A percentile compares a stretch with the other conserved stretches of the same genome.
Conservation (phyloP, 2,888 invertebrate species). For the Coenonympha arcania region DNA sequence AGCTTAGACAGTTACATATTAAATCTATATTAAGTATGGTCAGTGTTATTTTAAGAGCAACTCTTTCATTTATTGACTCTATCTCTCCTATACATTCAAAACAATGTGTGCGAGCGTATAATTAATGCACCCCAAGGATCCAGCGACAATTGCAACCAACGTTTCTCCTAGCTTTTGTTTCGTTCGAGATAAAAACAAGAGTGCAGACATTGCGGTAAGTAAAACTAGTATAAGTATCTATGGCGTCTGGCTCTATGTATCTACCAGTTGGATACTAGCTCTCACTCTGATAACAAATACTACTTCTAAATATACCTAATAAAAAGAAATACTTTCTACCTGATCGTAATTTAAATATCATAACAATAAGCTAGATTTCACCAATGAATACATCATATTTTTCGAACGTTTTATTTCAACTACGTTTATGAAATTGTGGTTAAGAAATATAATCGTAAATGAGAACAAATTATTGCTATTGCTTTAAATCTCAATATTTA, state of each 20-base stretch:
- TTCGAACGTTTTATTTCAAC: too few species aligned
- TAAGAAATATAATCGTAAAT: too few species aligned
- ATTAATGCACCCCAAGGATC: constrained; percentile 3
- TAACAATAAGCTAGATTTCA: too few species aligned
- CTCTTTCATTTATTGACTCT: neutral
- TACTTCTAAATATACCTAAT: too few species aligned
- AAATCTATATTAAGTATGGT: too few species aligned
- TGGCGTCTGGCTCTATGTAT: too few species aligned
- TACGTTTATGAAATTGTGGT: too few species aligned
- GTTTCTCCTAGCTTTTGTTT: constrained; percentile 21
- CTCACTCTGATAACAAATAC: neutral
- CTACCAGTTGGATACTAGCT: neutral
- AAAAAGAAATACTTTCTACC: too few species aligned
- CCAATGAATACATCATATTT: too few species aligned
- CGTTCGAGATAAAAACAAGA: constrained; percentile 14
- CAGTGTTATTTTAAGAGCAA: too few species aligned
- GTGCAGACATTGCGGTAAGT: constrained; percentile 13
- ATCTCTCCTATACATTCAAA: neutral
- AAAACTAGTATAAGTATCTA: constrained; percentile 17
- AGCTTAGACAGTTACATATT: too few species aligned
- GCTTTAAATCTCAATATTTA: constrained; percentile 1
- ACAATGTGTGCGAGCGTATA: neutral
- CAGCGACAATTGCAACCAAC: constrained; percentile 4
- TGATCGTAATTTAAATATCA: too few species aligned
- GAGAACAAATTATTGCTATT: neutral